Percentiles rank a stretch among this genome's conserved stretches.
Evolutionary conservation across 2,113 vertebrate genomes (phyloP).

Genomic region (Phainopepla nitens): DNA sequence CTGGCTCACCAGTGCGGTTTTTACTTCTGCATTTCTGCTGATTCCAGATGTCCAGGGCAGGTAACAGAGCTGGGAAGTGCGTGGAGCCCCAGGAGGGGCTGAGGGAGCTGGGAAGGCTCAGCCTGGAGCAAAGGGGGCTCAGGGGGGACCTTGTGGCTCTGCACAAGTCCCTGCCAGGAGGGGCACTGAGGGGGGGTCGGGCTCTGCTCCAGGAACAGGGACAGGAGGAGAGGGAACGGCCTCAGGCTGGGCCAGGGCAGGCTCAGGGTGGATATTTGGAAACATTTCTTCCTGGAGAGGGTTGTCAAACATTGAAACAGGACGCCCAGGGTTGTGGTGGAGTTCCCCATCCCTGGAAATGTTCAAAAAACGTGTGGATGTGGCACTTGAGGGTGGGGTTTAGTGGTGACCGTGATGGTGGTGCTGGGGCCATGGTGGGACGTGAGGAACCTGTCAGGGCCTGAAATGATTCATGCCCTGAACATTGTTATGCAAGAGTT

Average conservation of each 20-base stretch:
- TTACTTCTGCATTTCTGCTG: not conserved
- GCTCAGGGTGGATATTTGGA: no score
- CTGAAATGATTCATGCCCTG: no score
- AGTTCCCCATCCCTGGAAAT: not conserved
- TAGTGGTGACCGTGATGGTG: not conserved
- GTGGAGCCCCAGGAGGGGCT: not conserved
- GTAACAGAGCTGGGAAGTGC: not conserved
- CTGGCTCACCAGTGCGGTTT: not conserved
- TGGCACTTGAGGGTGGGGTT: not conserved
- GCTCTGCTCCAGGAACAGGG: not conserved
- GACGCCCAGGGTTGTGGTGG: not conserved
- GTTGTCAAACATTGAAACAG: not conserved
- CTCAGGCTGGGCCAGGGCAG: not conserved
- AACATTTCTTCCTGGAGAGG: not conserved
- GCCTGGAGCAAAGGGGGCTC: not conserved
- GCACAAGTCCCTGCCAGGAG: not conserved
- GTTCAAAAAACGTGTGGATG: not conserved
- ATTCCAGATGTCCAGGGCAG: not conserved
- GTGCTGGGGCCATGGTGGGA: no score
- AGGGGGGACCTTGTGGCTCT: not conserved
- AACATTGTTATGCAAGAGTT: not conserved
- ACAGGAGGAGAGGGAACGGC: not conserved
- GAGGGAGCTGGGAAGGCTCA: not conserved
- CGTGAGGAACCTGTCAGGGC: no score
- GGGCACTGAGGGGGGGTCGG: not conserved